Evolutionary conservation across 2,888 invertebrate genomes (phyloP).

Genomic region (Mimumesa dahlbomi): DNA sequence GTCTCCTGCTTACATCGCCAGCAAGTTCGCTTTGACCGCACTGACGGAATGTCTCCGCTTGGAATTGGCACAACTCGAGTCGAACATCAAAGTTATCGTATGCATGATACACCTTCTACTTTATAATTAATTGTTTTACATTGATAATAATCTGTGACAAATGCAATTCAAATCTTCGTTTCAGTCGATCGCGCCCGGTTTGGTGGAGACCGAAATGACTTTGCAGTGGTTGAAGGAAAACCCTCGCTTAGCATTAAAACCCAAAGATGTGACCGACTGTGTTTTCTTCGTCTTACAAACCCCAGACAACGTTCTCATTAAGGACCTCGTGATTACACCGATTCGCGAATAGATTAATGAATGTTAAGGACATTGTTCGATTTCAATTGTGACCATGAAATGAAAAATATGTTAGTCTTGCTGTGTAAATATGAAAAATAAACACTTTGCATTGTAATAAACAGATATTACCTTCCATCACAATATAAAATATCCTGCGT

Average conservation of each 20-base stretch:
- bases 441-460: slow-evolving; percentile 13
- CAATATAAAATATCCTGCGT: too few species aligned
- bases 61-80: slow-evolving; percentile 77
- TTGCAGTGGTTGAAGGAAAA: slow-evolving; percentile 62
- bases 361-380: not conserved
- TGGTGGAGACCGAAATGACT: slow-evolving; percentile 82
- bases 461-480: too few species aligned
- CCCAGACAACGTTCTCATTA: slow-evolving; percentile 65
- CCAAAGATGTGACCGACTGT: slow-evolving; percentile 79
- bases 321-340: slow-evolving; percentile 59
- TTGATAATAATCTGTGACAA: not conserved
- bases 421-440: slow-evolving; percentile 34
- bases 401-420: not conserved
- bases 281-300: slow-evolving; percentile 76
- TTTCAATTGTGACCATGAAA: not conserved
- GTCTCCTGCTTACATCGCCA: slow-evolving; percentile 77
- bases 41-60: slow-evolving; percentile 79
- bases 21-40: slow-evolving; percentile 80
- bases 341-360: slow-evolving; percentile 44
- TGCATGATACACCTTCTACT: not conserved
- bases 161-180: slow-evolving; percentile 30
- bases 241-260: slow-evolving; percentile 69
- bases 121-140: not conserved
- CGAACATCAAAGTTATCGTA: slow-evolving; percentile 76
- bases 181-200: slow-evolving; percentile 85